Evolutionary conservation across 2,797 vertebrate genomes (phyloP), one percentile per base, ranked within the genome.

Genomic region (Aulostomus chinensis): DNA sequence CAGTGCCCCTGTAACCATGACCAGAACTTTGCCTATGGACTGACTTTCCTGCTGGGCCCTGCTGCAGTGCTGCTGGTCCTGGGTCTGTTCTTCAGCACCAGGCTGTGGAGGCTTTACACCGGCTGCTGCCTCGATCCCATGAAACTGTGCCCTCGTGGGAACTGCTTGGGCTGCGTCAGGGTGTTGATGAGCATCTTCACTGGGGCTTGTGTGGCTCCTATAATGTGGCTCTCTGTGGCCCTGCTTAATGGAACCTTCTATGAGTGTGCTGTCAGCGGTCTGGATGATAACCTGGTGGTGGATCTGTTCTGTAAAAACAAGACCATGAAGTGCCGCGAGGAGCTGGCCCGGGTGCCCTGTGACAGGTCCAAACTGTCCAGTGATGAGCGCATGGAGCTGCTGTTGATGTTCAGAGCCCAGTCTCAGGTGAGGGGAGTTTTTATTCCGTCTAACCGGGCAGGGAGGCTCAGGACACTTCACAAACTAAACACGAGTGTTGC

Each of bases 161-260:
- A 92, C 68, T 73, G 56, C 48, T 60, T 88, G 9, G 59, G 66
- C 51, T 94, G 92, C 66, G 76, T 91, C 28, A 70, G 80, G 0
- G 43, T 89, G 35, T 85, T 94, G 0, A 13, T 82, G 1, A 90
- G 78, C 41, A 92, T 96, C 72, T 76, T 90, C n/a, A 56, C 81
- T 4, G 89, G 86, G 0, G 93, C 95, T 0, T 75, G 94, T 28
- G 89, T 96, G 50, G 92, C 94, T 1, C 95, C 96, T 0, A 36
- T 93, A 22, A 98, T 97, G 93, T 98, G 96, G 96, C 90, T 98
- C 40, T 93, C 88, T 0, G 93, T 96, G 79, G 94, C 95, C 48
- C 78, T 98, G 74, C 94, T 98, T 63, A 96, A 96, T 0, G 95
- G 93, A 12, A 93, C 92, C 2, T 97, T 96, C 57, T 98, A 96